phyloP scores from a whole-genome alignment of 2,797 vertebrate genomes.

The Clarias platycephalus region DNA sequence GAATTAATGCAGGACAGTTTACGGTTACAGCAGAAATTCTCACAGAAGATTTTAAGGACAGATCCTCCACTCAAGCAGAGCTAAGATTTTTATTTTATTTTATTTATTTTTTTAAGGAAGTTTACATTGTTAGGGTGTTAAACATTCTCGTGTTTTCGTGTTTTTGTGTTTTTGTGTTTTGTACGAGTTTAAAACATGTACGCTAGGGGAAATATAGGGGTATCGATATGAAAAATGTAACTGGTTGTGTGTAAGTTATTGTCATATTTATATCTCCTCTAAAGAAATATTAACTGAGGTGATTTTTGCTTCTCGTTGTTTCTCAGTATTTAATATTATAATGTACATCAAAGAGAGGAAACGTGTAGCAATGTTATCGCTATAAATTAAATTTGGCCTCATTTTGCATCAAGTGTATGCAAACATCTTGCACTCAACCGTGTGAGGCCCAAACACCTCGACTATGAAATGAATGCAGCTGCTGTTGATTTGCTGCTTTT shows the following conservation, averaged over 20 bases:
- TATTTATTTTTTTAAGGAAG: neutral
- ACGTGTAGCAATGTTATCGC: neutral
- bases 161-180: too few relatives aligned
- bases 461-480: neutral
- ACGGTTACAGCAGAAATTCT: neutral
- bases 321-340: neutral
- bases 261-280: neutral
- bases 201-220: neutral
- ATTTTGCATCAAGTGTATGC: constrained; percentile 10
- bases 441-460: too few relatives aligned
- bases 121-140: neutral
- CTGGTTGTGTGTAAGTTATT: neutral
- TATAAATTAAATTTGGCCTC: neutral
- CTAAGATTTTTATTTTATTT: neutral
- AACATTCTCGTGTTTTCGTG: neutral
- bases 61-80: neutral
- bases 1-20: neutral
- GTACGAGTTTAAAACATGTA: neutral
- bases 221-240: neutral
- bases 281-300: neutral
- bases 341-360: neutral
- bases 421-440: neutral
- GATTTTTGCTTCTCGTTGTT: neutral
- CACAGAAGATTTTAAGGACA: neutral
- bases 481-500: neutral